Evolutionary conservation across 2,113 vertebrate genomes (phyloP).

Genomic region (Nanorana parkeri): DNA sequence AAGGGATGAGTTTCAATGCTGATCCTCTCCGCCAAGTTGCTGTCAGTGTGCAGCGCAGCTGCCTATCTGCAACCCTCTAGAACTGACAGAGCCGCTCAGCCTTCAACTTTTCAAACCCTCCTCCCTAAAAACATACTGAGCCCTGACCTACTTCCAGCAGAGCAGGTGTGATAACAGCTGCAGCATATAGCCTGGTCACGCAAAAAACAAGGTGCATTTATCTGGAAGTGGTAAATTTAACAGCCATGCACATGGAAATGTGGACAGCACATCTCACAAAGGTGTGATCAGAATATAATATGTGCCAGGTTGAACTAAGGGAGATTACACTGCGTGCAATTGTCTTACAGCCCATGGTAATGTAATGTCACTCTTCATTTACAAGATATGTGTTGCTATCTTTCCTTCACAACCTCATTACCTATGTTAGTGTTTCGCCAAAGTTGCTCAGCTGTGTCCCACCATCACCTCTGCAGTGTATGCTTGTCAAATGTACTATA

Average conservation of each 20-base stretch:
- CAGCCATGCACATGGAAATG: background rate
- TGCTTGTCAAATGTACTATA: no score
- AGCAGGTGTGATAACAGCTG: constrained; percentile 48
- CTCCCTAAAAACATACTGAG: constrained; percentile 29
- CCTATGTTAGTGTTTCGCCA: no score
- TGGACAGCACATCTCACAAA: background rate
- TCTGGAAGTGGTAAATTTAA: constrained; percentile 11
- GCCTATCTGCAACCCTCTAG: constrained; percentile 14
- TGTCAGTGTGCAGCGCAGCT: constrained; percentile 19
- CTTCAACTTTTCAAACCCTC: constrained; percentile 8
- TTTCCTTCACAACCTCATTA: no score
- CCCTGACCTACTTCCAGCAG: constrained; percentile 41
- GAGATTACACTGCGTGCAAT: no score
- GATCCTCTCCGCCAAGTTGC: constrained; percentile 6
- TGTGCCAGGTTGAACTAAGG: background rate
- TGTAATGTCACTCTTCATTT: no score
- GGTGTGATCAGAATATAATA: background rate
- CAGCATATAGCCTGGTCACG: background rate
- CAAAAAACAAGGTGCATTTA: background rate
- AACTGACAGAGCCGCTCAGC: constrained; percentile 17
- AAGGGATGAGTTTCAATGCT: constrained; percentile 2
- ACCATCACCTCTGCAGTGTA: no score
- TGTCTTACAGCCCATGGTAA: no score
- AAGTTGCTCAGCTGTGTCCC: no score
- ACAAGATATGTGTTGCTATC: no score